A percentile compares a stretch with the other conserved stretches of the same genome.
phyloP scores from a whole-genome alignment of 2,113 vertebrate species.

The Charadrius vociferus region DNA sequence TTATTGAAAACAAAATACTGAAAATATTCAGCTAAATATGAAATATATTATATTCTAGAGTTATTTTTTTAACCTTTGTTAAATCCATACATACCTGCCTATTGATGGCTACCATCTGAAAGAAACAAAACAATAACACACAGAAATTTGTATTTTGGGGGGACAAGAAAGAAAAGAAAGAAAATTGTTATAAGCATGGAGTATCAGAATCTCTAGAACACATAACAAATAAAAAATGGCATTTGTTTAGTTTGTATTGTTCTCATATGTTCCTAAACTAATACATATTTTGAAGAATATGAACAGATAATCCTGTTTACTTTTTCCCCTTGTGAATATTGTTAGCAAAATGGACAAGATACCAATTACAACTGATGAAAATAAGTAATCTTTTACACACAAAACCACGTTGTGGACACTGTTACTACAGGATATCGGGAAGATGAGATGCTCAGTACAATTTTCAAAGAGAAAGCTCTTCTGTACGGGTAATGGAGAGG shows the following conservation, averaged over 20 bases:
- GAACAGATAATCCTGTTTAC: background rate
- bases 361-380: background rate
- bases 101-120: background rate
- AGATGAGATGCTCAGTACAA: background rate
- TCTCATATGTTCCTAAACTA: background rate
- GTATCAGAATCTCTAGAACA: background rate
- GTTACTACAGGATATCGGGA: background rate
- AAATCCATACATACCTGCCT: background rate
- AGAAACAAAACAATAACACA: background rate
- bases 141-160: fast-evolving
- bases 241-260: background rate
- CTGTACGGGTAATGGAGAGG: background rate
- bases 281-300: background rate
- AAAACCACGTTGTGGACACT: background rate
- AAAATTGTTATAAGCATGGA: background rate
- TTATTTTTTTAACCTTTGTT: background rate
- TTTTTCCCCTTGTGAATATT: background rate
- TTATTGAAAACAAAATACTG: background rate
- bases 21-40: background rate
- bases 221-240: background rate
- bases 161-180: background rate
- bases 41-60: background rate
- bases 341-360: background rate
- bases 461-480: background rate
- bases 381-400: background rate